Evolutionary conservation across 1,140 invertebrate species (phyloP).

Genomic region (Amyelois transitella): DNA sequence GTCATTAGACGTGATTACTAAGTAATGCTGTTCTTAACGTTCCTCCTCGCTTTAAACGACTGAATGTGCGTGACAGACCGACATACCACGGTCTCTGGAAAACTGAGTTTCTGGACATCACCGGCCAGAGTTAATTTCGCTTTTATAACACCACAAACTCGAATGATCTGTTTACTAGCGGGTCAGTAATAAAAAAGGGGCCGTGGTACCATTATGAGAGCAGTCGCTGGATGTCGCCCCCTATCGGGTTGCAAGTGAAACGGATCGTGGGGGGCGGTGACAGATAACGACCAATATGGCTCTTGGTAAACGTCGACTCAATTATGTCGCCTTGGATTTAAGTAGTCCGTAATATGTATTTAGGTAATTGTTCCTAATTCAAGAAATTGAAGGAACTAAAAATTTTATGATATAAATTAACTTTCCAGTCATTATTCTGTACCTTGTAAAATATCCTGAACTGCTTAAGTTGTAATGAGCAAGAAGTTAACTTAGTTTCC

Average conservation of each 20-base stretch:
- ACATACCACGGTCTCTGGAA: conserved; percentile 50
- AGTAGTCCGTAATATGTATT: neutral
- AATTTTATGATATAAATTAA: too few species aligned
- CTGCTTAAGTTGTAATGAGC: too few species aligned
- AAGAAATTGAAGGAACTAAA: neutral
- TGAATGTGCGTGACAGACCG: conserved; percentile 34
- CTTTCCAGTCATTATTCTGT: too few species aligned
- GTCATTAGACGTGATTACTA: conserved; percentile 14
- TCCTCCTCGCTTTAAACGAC: conserved; percentile 27
- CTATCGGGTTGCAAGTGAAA: conserved; percentile 72
- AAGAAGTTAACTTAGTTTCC: too few species aligned
- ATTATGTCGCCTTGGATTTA: conserved; percentile 39
- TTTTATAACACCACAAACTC: conserved; percentile 73
- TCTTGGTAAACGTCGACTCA: conserved; percentile 57
- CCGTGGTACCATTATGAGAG: conserved; percentile 67
- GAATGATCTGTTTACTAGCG: conserved; percentile 74
- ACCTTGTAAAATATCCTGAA: too few species aligned
- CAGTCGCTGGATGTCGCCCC: conserved; percentile 62
- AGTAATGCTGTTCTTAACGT: conserved; percentile 13
- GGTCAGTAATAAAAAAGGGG: conserved; percentile 73
- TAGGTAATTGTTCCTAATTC: neutral
- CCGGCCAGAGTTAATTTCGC: conserved; percentile 68
- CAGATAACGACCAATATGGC: conserved; percentile 69
- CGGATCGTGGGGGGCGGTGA: conserved; percentile 63
- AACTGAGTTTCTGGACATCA: conserved; percentile 58